Base-by-base conservation (phyloP, 2,888 invertebrate genomes). In the Conops quadrifasciatus region DNA sequence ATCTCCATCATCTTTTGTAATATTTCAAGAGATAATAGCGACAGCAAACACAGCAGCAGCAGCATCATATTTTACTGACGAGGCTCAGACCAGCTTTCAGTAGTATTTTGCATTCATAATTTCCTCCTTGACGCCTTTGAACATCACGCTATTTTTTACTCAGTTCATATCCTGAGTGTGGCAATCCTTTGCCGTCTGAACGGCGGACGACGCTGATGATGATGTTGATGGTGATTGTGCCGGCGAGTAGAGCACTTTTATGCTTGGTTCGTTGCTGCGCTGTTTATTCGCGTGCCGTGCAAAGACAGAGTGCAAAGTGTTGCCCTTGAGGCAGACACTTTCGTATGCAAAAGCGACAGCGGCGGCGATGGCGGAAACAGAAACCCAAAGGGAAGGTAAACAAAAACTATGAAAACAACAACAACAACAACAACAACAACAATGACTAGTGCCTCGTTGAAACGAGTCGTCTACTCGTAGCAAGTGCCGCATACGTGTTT, bases 301-400 rank as follows among this genome's bases (percentile, higher is more conserved):
- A 36, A 36, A 15, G 16, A 49, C 11, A 21, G 30, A 49, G 51
- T 51, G 65, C 49, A 65, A 65, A 49, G 65, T 65, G 65, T 65
- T 51, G 65, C 65, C 65, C 65, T 65, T 51, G 65, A 51, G 65
- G 65, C 58, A 26, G 9, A 36, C 4, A 9, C 36, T 36, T 9
- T 36, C 36, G 36, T 9, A 36, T 36, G 36, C 36, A 36, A 36
- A 36, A 36, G 4, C 36, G 9, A 36, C 36, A 36, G 9, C 36
- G 9, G 36, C n/a, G n/a, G n/a, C 26, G 21, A n/a, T n/a, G n/a
- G n/a, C n/a, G n/a, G 47, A 63, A 47, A 26, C 49, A 15, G n/a
- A n/a, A 16, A 49, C 49, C 24, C 47, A 65, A 65, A 51, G 26
- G 21, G 11, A 47, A 16, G 24, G 26, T 15, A 45, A 45, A 45